Percentiles rank a stretch among this genome's conserved stretches.
Conservation (phyloP, 2,797 vertebrate species). For the Sebastiscus tertius region DNA sequence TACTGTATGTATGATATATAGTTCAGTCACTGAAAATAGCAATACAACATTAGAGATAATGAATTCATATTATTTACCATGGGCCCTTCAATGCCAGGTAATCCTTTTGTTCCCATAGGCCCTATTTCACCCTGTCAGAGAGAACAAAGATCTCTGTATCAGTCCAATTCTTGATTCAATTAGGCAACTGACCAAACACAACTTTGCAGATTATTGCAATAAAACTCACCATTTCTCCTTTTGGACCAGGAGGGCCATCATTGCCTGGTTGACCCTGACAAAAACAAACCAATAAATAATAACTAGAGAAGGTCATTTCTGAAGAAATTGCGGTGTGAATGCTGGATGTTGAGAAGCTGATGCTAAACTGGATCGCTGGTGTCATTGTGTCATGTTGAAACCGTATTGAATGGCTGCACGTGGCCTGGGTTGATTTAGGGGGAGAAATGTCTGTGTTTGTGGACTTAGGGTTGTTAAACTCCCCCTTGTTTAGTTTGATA, state of each 20-base stretch:
- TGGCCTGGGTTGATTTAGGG: background rate
- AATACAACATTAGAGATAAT: background rate
- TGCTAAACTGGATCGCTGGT: background rate
- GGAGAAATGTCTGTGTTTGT: background rate
- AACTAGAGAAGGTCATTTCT: background rate
- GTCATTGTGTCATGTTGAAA: background rate
- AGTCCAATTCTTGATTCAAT: background rate
- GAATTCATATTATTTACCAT: constrained; percentile 72
- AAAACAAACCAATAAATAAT: background rate
- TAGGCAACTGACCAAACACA: background rate
- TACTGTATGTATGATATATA: background rate
- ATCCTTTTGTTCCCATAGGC: constrained; percentile 74
- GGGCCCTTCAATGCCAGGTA: constrained; percentile 79
- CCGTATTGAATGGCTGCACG: background rate
- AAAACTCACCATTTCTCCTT: constrained; percentile 82
- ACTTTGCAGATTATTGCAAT: background rate
- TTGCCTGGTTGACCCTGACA: constrained; percentile 80
- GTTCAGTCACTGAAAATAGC: background rate
- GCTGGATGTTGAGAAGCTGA: background rate
- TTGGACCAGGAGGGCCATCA: constrained; percentile 77
- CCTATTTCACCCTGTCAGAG: constrained; percentile 77
- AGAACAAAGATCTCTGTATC: background rate
- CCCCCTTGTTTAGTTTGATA: background rate
- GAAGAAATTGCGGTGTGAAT: background rate
- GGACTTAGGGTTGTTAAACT: background rate